phyloP scores from a whole-genome alignment of 2,113 vertebrate genomes.

The Gymnarchus niloticus region DNA sequence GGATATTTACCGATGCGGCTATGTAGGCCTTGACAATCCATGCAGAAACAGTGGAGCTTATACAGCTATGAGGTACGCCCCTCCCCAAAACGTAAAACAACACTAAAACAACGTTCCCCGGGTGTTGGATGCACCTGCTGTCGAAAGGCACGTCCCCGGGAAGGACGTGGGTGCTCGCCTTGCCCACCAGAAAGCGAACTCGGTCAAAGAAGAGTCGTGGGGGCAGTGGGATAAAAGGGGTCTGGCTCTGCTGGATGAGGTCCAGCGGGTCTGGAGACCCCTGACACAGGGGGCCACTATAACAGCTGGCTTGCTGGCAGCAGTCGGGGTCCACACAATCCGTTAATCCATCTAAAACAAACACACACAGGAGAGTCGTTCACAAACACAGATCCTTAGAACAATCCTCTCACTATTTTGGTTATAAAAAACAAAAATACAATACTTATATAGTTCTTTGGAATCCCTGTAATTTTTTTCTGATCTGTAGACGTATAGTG shows the following conservation, averaged over 20 bases:
- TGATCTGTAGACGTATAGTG: too few relatives aligned
- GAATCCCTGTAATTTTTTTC: background rate
- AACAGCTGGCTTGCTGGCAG: slow-evolving; percentile 88
- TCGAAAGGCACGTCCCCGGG: slow-evolving; percentile 86
- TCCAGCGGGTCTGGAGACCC: slow-evolving; percentile 92
- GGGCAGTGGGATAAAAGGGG: slow-evolving; percentile 68
- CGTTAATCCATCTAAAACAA: slow-evolving; percentile 78
- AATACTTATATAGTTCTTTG: too few relatives aligned
- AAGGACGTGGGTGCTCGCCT: slow-evolving; percentile 86
- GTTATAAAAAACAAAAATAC: slow-evolving; percentile 11
- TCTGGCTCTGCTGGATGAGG: slow-evolving; percentile 80
- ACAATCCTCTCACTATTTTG: background rate
- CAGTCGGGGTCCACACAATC: slow-evolving; percentile 96
- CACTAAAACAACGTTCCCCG: background rate
- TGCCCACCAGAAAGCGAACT: slow-evolving; percentile 88
- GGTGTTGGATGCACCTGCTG: slow-evolving; percentile 72
- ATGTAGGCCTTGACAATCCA: background rate
- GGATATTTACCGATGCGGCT: background rate
- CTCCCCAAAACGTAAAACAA: background rate
- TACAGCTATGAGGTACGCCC: background rate
- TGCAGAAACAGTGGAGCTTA: background rate
- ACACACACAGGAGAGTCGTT: slow-evolving; percentile 24
- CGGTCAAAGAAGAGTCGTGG: slow-evolving; percentile 83
- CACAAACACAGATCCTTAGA: slow-evolving; percentile 17
- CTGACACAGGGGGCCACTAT: slow-evolving; percentile 83